Evolutionary conservation across 2,888 invertebrate genomes (phyloP), one percentile per base, ranked within the genome.

Genomic region (Drosophila mettleri): DNA sequence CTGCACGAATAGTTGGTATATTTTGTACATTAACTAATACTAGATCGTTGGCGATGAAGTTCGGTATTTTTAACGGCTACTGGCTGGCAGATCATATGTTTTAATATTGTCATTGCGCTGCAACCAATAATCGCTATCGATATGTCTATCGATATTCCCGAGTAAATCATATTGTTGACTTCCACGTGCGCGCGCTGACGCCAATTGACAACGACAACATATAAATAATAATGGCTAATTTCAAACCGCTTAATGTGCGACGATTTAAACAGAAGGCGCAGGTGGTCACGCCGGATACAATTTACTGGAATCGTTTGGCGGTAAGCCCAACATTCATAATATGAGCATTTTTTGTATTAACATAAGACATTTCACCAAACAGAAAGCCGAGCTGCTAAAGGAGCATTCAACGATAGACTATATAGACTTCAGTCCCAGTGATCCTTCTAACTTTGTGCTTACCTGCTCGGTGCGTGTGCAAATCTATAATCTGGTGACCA

Each of bases 341-440:
- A 10, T 8, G n/a, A 0, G 0, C 5, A 18, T 34, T 29, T 29
- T 3, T 16, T 7, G n/a, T 7, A 7, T 29, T 7, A 27, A n/a
- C 16, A 18, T 3, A 29, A 16, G 9, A 2, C 16, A 27, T 3
- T 45, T 27, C 2, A 3, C 7, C 18, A 7, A 29, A 85, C 90
- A 96, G 98, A 94, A 95, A 63, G 97, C 98, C 27, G 96, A 97
- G 2, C 93, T 97, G 38, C 94, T 97, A 0, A 98, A 98, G 92
- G 98, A 99, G 92, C 97, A 96, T 92, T 98, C 98, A 22, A 95
- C 97, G 0, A 96, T 99, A 58, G 97, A 98, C 90, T 96, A 97
- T 89, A 94, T 99, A 43, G 96, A 98, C 91, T 97, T 99, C 90
- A 96, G 97, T 69, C 97, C 97, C 0, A 94, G 95, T 10, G 96